phyloP scores from a whole-genome alignment of 2,113 vertebrate genomes.

The Kryptolebias marmoratus region DNA sequence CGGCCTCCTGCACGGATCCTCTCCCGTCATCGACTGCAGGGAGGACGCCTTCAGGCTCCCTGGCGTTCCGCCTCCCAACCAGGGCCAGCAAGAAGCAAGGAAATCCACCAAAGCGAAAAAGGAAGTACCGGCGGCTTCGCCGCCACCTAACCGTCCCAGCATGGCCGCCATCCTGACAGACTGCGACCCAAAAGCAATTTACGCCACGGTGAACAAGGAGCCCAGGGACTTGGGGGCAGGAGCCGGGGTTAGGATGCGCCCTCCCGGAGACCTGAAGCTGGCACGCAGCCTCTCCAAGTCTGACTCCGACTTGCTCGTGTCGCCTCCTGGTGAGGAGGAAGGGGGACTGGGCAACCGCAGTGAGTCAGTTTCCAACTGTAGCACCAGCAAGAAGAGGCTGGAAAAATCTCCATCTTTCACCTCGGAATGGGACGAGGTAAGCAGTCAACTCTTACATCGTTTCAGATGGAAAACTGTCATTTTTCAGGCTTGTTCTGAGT shows the following conservation, averaged over 20 bases:
- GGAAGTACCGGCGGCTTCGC: slow-evolving; percentile 56
- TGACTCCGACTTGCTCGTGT: slow-evolving; percentile 95
- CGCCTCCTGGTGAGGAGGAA: slow-evolving; percentile 93
- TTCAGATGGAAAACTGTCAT: too few species aligned
- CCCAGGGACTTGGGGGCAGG: slow-evolving; percentile 75
- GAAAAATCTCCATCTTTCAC: slow-evolving; percentile 97
- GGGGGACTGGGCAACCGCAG: slow-evolving; percentile 91
- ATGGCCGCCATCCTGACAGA: slow-evolving; percentile 82
- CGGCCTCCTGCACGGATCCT: slow-evolving; percentile 95
- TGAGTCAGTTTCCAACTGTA: slow-evolving; percentile 96
- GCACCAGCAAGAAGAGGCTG: slow-evolving; percentile 90
- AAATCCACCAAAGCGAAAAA: slow-evolving; percentile 54
- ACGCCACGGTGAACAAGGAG: slow-evolving; percentile 85
- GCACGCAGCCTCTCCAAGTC: slow-evolving; percentile 97
- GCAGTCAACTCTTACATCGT: slow-evolving; percentile 41
- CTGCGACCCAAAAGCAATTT: slow-evolving; percentile 84
- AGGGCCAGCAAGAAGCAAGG: slow-evolving; percentile 43
- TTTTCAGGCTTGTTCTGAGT: too few species aligned
- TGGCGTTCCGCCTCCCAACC: slow-evolving; percentile 45
- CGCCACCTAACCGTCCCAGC: slow-evolving; percentile 53
- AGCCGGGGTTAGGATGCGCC: slow-evolving; percentile 76
- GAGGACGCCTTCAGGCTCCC: slow-evolving; percentile 87
- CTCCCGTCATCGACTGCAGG: slow-evolving; percentile 90
- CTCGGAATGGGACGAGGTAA: slow-evolving; percentile 99
- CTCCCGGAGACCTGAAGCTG: slow-evolving; percentile 93